Conservation (phyloP, 2,113 vertebrate genomes). For the Plecturocebus donacophilus region DNA sequence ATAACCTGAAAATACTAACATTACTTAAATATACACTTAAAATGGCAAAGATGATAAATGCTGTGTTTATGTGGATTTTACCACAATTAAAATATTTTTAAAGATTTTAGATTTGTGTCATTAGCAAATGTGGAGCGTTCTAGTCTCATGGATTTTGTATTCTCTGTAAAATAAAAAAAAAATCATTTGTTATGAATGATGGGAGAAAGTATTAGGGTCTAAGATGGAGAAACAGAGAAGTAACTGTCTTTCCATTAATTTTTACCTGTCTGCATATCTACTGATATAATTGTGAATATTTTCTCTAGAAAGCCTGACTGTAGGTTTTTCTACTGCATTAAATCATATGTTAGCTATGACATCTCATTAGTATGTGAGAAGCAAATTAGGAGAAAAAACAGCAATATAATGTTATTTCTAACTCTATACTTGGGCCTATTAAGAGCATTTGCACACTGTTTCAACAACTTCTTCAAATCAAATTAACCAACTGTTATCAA, state of each 20-base stretch:
- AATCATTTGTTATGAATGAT: not conserved
- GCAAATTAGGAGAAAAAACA: not conserved
- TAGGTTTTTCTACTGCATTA: not conserved
- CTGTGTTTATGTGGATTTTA: not conserved
- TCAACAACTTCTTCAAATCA: slow-evolving; percentile 17
- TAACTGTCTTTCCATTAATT: not conserved
- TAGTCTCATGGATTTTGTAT: not conserved
- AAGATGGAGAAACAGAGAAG: not conserved
- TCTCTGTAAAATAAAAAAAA: not conserved
- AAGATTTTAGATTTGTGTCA: not conserved
- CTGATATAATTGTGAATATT: not conserved
- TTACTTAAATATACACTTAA: not conserved
- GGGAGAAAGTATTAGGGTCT: not conserved
- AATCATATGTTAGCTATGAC: not conserved
- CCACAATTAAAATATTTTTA: not conserved
- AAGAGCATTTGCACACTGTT: not conserved
- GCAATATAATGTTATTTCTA: not conserved
- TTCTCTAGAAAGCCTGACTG: not conserved
- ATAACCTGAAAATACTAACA: not conserved
- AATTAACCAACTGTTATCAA: not conserved
- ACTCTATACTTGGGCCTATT: not conserved
- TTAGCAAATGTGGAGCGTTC: not conserved
- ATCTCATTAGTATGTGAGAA: not conserved
- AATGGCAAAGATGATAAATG: not conserved
- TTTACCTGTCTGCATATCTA: not conserved